Conservation (phyloP, 2,113 vertebrate genomes). For the Syrmaticus mikado region DNA sequence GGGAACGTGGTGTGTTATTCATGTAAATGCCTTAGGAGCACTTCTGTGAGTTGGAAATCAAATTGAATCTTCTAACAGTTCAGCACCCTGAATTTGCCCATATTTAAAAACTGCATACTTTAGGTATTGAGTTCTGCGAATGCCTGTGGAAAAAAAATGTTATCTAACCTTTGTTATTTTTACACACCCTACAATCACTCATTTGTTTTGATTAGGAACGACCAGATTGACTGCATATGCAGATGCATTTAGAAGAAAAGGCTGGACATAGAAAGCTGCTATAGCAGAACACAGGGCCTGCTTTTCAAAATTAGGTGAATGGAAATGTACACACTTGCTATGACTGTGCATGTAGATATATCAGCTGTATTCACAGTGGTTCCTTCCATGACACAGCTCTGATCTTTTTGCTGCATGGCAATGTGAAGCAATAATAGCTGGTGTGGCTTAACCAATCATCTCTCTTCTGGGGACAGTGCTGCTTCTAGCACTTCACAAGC, state of each 20-base stretch:
- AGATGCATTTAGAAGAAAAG: background rate
- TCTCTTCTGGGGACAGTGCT: background rate
- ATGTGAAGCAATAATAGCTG: background rate
- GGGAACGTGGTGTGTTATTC: background rate
- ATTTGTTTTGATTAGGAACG: background rate
- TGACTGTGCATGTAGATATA: background rate
- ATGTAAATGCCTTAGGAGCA: background rate
- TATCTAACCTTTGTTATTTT: background rate
- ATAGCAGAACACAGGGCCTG: background rate
- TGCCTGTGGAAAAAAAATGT: background rate
- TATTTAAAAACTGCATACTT: background rate
- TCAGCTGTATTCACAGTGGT: background rate
- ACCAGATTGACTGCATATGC: background rate
- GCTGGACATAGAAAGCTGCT: background rate
- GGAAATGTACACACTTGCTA: rapidly evolving
- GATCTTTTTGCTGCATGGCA: background rate
- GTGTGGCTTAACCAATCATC: background rate
- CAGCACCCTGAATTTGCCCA: background rate
- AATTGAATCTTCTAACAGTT: background rate
- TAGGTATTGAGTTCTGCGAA: background rate
- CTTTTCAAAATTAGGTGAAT: background rate
- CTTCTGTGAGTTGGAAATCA: background rate
- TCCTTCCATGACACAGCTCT: background rate
- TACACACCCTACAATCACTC: background rate
- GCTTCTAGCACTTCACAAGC: background rate